A percentile compares a stretch with the other conserved stretches of the same genome.
Evolutionary conservation across 2,113 vertebrate species (phyloP).

Genomic region (Pseudorasbora parva): DNA sequence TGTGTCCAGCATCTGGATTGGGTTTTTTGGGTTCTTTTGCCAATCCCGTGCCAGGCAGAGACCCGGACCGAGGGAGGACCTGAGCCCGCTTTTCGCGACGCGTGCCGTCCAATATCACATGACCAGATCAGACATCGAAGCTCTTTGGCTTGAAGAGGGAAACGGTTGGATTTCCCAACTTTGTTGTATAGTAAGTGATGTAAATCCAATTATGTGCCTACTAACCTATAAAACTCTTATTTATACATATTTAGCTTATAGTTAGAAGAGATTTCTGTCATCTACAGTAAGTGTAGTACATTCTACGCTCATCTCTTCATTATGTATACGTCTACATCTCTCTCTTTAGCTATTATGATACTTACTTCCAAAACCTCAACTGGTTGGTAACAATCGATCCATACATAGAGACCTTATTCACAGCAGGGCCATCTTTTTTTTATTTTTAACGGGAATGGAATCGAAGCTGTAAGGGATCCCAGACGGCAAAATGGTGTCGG

Average conservation of each 20-base stretch:
- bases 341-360: not conserved
- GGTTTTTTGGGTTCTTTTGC: not conserved
- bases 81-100: conserved; percentile 72
- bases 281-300: conserved; percentile 18
- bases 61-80: conserved; percentile 70
- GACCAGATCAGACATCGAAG: not conserved
- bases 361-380: not conserved
- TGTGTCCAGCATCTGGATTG: not conserved
- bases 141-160: conserved; percentile 43
- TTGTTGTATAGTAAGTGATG: not conserved
- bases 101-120: conserved; percentile 60
- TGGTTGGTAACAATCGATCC: not conserved
- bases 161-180: not conserved
- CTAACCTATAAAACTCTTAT: not conserved
- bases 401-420: too few relatives aligned
- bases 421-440: too few relatives aligned
- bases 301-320: not conserved
- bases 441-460: too few relatives aligned
- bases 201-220: not conserved
- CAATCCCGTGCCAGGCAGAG: conserved; percentile 58
- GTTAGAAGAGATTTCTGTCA: not conserved
- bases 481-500: too few relatives aligned
- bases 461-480: too few relatives aligned
- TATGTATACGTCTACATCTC: not conserved
- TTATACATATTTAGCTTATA: not conserved